Evolutionary conservation across 2,113 vertebrate species (phyloP).

Genomic region (Taxidea taxus): DNA sequence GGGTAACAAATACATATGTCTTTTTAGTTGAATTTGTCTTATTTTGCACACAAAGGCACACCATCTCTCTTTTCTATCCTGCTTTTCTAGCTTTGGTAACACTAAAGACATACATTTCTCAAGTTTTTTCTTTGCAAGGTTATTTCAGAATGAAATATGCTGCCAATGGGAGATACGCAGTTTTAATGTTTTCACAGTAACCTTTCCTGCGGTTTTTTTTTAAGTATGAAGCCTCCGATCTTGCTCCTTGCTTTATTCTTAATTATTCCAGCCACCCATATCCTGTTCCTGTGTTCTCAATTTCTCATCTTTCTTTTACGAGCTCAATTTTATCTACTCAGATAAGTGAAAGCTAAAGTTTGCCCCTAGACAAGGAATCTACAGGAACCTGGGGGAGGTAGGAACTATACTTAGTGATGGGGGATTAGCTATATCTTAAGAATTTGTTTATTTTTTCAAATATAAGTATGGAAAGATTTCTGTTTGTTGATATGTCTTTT

Average conservation of each 20-base stretch:
- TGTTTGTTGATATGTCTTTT: conserved; percentile 6
- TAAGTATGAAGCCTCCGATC: neutral
- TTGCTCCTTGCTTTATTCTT: conserved; percentile 3
- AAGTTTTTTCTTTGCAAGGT: neutral
- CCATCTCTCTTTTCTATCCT: neutral
- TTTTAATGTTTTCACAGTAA: conserved; percentile 35
- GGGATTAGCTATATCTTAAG: neutral
- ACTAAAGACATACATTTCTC: neutral
- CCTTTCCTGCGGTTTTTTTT: neutral
- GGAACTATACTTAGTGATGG: neutral
- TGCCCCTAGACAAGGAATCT: neutral
- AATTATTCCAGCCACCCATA: neutral
- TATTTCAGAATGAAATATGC: conserved; percentile 34
- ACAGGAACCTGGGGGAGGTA: accelerated
- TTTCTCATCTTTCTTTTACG: neutral
- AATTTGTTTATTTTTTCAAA: neutral
- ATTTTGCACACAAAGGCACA: neutral
- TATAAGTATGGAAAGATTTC: neutral
- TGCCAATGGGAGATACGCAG: neutral
- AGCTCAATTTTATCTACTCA: neutral
- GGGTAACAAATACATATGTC: neutral
- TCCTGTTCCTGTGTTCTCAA: neutral
- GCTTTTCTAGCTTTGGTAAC: neutral
- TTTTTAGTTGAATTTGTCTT: conserved; percentile 22
- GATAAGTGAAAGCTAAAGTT: conserved; percentile 8